A percentile compares a stretch with the other conserved stretches of the same genome.
Evolutionary conservation across 2,888 invertebrate species (phyloP).

Genomic region (Eubasilissa splendida): DNA sequence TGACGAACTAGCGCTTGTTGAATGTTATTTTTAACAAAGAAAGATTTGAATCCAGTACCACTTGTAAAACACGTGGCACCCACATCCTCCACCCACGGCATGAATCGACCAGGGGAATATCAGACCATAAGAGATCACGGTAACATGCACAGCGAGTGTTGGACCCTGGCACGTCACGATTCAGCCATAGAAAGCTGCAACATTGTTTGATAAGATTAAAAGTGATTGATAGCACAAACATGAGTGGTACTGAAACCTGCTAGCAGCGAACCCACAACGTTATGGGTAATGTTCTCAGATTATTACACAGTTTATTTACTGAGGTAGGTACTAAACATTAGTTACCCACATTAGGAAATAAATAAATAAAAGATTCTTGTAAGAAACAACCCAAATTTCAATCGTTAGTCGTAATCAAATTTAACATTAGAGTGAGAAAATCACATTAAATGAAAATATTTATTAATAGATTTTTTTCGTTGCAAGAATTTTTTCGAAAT

Average conservation of each 20-base stretch:
- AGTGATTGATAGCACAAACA: conserved; percentile 50
- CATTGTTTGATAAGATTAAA: conserved; percentile 47
- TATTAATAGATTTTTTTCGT: too few species aligned
- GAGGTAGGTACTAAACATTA: conserved; percentile 4
- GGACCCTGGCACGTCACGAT: conserved; percentile 37
- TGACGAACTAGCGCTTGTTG: neutral
- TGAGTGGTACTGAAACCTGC: conserved; percentile 30
- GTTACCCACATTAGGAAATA: neutral
- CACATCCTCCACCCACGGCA: conserved; percentile 26
- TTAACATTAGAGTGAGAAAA: too few species aligned
- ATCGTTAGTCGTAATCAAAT: too few species aligned
- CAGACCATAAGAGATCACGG: conserved; percentile 20
- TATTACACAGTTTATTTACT: conserved; percentile 4
- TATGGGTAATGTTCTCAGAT: conserved; percentile 17
- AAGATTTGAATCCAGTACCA: conserved; percentile 24
- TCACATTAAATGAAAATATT: too few species aligned
- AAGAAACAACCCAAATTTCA: neutral
- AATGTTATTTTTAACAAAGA: conserved; percentile 8
- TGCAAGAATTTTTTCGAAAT: too few species aligned
- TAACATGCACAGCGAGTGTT: conserved; percentile 16
- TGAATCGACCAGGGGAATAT: conserved; percentile 38
- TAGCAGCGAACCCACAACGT: neutral
- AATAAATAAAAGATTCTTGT: conserved; percentile 1
- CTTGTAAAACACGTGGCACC: conserved; percentile 10
- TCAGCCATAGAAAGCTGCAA: conserved; percentile 37